Conservation (phyloP, 2,797 vertebrate species). For the Pempheris klunzingeri region DNA sequence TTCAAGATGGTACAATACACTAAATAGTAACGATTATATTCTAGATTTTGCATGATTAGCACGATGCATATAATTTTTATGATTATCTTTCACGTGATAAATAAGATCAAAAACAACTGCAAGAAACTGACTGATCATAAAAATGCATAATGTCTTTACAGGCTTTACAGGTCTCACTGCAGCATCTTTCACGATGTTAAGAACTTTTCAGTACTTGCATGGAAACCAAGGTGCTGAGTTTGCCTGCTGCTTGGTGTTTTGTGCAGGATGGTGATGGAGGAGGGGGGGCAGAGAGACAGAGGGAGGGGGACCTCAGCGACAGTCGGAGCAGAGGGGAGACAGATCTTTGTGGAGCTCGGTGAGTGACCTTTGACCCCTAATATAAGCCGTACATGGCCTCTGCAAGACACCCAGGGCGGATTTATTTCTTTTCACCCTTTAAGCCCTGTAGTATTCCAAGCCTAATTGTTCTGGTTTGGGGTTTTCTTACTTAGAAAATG, state of each 20-base stretch:
- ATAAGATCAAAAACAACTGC: too few species aligned
- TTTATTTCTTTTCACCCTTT: background rate
- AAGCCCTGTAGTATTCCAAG: background rate
- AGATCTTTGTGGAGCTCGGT: constrained; percentile 95
- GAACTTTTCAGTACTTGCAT: background rate
- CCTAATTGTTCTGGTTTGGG: background rate
- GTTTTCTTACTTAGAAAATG: background rate
- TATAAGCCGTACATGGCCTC: background rate
- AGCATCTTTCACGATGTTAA: background rate
- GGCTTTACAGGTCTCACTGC: background rate
- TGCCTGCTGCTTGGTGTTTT: constrained; percentile 12
- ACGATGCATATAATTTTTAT: too few species aligned
- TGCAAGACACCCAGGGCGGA: background rate
- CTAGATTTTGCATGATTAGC: background rate
- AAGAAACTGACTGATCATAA: background rate
- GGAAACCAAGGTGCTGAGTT: background rate
- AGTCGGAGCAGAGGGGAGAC: constrained; percentile 85
- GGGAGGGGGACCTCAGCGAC: constrained; percentile 45
- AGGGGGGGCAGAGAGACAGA: constrained; percentile 69
- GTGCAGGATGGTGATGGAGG: constrained; percentile 82
- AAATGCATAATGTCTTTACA: background rate
- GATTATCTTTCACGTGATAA: too few species aligned
- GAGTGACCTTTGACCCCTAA: constrained; percentile 75
- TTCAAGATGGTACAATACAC: background rate
- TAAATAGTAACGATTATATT: background rate